phyloP scores from a whole-genome alignment of 1,140 invertebrate genomes.

The Drosophila sp. region DNA sequence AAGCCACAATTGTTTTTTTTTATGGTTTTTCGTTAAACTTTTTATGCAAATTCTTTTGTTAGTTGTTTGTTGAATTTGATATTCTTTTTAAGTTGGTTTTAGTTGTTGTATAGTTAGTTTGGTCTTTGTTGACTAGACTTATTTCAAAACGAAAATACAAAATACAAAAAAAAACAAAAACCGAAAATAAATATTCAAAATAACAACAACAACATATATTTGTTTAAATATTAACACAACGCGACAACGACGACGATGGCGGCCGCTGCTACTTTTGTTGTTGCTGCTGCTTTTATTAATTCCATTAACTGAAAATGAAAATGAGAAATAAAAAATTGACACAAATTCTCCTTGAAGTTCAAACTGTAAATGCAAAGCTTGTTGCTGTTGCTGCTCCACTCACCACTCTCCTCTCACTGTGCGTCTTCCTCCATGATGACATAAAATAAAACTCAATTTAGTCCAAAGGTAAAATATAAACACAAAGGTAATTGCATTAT shows the following conservation, averaged over 20 bases:
- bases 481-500: conserved; percentile 15
- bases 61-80: conserved; percentile 15
- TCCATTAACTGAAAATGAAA: conserved; percentile 25
- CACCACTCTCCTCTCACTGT: conserved; percentile 8
- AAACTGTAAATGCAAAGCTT: conserved; percentile 39
- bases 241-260: not conserved
- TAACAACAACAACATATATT: conserved; percentile 8
- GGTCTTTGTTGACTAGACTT: conserved; percentile 76
- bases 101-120: conserved; percentile 68
- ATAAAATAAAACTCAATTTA: not conserved
- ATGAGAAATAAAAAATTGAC: not conserved
- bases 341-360: conserved; percentile 40
- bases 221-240: conserved; percentile 17
- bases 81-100: conserved; percentile 61
- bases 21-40: not conserved
- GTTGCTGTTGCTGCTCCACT: conserved; percentile 22
- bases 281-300: conserved; percentile 6
- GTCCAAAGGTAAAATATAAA: conserved; percentile 2
- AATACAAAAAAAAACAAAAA: conserved; percentile 23
- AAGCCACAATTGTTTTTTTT: conserved; percentile 17
- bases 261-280: conserved; percentile 18
- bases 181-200: not conserved
- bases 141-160: conserved; percentile 26
- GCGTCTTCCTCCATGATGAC: conserved; percentile 5
- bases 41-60: conserved; percentile 4